Conservation (phyloP, 64 coral and sea anemone genomes). For the Montipora sp. region DNA sequence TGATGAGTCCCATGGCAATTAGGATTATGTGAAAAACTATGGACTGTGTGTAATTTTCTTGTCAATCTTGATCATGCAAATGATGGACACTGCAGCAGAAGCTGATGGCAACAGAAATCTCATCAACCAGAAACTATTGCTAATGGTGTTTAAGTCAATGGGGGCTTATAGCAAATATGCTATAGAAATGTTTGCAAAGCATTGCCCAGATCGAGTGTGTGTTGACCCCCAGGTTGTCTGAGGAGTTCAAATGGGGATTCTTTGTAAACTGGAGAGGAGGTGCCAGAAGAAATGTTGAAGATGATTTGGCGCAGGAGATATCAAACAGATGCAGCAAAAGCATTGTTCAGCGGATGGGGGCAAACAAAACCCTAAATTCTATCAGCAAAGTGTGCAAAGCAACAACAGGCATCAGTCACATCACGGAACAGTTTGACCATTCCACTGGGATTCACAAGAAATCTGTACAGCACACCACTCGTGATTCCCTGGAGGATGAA, state of each 20-base stretch:
- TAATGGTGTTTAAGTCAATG: constrained; percentile 62
- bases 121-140: constrained; percentile 67
- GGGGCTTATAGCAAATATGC: constrained; percentile 70
- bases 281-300: constrained; percentile 37
- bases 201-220: constrained; percentile 63
- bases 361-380: constrained; percentile 65
- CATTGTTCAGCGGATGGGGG: constrained; percentile 61
- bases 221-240: constrained; percentile 47
- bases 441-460: constrained; percentile 41
- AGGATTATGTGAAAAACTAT: constrained; percentile 79
- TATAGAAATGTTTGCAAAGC: constrained; percentile 64
- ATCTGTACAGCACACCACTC: constrained; percentile 67
- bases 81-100: constrained; percentile 71
- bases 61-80: constrained; percentile 65
- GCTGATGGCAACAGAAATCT: constrained; percentile 70
- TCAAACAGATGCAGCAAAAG: constrained; percentile 53
- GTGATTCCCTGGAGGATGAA: constrained; percentile 59
- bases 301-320: constrained; percentile 66
- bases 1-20: constrained; percentile 16
- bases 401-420: constrained; percentile 29
- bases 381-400: constrained; percentile 74
- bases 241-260: constrained; percentile 66
- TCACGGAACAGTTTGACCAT: constrained; percentile 51
- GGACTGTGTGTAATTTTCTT: constrained; percentile 68
- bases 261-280: constrained; percentile 61